Evolutionary conservation across 1,140 invertebrate genomes (phyloP).

Genomic region (Saccostrea echinata): DNA sequence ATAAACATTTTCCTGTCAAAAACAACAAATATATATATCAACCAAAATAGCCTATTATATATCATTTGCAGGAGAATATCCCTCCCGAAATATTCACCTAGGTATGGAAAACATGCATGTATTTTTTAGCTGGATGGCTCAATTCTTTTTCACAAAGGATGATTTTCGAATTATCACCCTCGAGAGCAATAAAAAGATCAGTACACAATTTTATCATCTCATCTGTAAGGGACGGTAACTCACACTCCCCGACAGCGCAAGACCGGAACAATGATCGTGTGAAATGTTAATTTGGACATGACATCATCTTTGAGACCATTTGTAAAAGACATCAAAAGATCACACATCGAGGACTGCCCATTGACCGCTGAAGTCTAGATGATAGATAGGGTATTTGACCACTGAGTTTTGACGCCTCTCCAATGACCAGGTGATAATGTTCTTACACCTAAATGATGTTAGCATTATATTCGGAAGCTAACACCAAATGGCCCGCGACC

Average conservation of each 20-base stretch:
- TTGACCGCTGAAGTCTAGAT: constrained; percentile 2
- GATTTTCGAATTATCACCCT: constrained; percentile 8
- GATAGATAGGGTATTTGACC: background rate
- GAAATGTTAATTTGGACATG: constrained; percentile 19
- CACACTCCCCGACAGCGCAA: background rate
- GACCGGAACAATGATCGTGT: background rate
- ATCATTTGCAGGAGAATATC: background rate
- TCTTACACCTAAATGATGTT: background rate
- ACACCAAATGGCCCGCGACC: background rate
- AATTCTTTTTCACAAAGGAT: constrained; percentile 13
- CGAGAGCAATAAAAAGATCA: background rate
- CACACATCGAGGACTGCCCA: background rate
- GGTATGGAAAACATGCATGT: background rate
- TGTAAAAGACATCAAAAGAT: background rate
- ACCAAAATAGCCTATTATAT: background rate
- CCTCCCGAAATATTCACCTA: background rate
- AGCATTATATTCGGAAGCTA: background rate
- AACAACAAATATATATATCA: background rate
- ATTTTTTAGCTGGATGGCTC: background rate
- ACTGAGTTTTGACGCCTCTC: background rate
- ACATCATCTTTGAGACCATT: constrained; percentile 16
- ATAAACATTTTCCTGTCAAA: background rate
- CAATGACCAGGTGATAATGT: background rate
- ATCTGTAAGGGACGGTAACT: constrained; percentile 7
- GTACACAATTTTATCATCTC: background rate